Evolutionary conservation across 2,888 invertebrate species (phyloP).

Genomic region (Minunthozetes semirufus): DNA sequence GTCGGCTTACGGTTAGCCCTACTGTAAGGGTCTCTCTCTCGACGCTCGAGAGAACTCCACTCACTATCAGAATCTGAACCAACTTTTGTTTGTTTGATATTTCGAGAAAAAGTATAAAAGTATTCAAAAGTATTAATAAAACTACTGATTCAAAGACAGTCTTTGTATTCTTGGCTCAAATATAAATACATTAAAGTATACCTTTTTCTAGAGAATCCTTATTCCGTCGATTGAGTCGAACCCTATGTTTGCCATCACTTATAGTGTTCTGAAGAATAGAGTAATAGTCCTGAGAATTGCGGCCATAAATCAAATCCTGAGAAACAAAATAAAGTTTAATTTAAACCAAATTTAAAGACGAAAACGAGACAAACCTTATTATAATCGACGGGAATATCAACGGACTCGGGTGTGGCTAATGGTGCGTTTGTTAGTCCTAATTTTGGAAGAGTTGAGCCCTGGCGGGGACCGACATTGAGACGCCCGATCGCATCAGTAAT

Average conservation of each 20-base stretch:
- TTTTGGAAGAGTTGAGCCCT: constrained; percentile 44
- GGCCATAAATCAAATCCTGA: constrained; percentile 17
- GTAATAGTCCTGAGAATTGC: constrained; percentile 27
- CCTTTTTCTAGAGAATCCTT: constrained; percentile 29
- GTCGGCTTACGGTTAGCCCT: constrained; percentile 59
- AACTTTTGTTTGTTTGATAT: constrained; percentile 7
- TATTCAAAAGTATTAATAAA: not conserved
- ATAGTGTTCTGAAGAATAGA: constrained; percentile 11
- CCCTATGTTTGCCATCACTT: constrained; percentile 27
- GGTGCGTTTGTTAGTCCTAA: constrained; percentile 57
- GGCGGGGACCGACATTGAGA: constrained; percentile 51
- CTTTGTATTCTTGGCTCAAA: not conserved
- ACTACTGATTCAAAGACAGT: not conserved
- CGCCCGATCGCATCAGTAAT: constrained; percentile 71
- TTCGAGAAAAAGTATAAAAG: not conserved
- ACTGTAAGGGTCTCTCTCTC: constrained; percentile 53
- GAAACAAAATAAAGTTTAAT: not conserved
- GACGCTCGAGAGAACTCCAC: constrained; percentile 64
- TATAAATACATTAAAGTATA: not conserved
- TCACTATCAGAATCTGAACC: constrained; percentile 64
- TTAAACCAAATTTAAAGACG: not conserved
- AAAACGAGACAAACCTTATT: constrained; percentile 56
- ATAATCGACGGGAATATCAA: constrained; percentile 66
- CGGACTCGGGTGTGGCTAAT: constrained; percentile 66
- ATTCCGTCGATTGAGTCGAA: constrained; percentile 19